Evolutionary conservation across 2,797 vertebrate genomes (phyloP).

Genomic region (Semaprochilodus insignis): DNA sequence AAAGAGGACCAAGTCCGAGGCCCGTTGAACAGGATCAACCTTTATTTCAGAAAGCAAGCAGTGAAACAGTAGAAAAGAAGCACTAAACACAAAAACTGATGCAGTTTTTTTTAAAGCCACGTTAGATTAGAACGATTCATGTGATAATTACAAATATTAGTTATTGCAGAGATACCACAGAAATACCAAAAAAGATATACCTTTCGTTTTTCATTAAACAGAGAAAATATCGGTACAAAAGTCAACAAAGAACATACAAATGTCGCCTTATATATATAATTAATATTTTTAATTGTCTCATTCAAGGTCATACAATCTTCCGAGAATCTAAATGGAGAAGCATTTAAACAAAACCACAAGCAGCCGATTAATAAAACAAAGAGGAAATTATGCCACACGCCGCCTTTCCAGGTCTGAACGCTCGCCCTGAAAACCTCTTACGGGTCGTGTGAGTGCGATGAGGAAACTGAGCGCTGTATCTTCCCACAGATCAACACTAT

Average conservation of each 20-base stretch:
- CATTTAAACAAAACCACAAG: slow-evolving; percentile 18
- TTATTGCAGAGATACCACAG: slow-evolving; percentile 82
- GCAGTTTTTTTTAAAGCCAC: slow-evolving; percentile 79
- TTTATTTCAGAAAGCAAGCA: slow-evolving; percentile 85
- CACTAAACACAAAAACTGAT: slow-evolving; percentile 71
- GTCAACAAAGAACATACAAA: slow-evolving; percentile 74
- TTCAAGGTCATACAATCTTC: slow-evolving; percentile 53
- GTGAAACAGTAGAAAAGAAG: slow-evolving; percentile 78
- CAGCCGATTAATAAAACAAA: slow-evolving; percentile 34
- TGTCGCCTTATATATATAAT: slow-evolving; percentile 65
- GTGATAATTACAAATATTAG: slow-evolving; percentile 79
- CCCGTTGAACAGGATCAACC: slow-evolving; percentile 60
- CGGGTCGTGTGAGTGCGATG: slow-evolving; percentile 13
- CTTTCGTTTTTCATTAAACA: slow-evolving; percentile 46
- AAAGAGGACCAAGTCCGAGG: neutral
- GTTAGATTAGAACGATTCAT: slow-evolving; percentile 76
- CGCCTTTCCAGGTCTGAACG: neutral
- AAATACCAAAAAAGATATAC: slow-evolving; percentile 78
- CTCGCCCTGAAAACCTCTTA: slow-evolving; percentile 1
- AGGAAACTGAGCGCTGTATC: slow-evolving; percentile 13
- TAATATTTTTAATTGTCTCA: slow-evolving; percentile 63
- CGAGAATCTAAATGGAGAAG: slow-evolving; percentile 19
- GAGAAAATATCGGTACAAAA: slow-evolving; percentile 80
- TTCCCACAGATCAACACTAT: neutral
- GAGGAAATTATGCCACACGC: neutral